Percentiles rank a stretch among this genome's conserved stretches.
Conservation (phyloP, 2,797 vertebrate species). For the Phrynocephalus vlangalii region DNA sequence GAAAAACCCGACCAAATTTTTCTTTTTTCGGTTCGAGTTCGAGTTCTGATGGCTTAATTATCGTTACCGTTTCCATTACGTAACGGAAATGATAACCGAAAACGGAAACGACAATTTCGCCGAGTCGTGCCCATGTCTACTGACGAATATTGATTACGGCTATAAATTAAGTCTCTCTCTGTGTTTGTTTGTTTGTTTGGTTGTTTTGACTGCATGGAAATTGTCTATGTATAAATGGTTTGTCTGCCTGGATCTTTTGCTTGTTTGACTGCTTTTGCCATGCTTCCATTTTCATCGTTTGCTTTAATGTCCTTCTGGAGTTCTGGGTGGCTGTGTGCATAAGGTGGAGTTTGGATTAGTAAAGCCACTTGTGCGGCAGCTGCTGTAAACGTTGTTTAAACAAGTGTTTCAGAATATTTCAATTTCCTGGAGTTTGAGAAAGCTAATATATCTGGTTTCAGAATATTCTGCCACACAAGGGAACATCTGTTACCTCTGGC, state of each 20-base stretch:
- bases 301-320: background rate
- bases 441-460: constrained; percentile 35
- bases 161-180: background rate
- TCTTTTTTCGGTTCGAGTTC: too few relatives aligned
- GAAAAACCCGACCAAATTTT: too few relatives aligned
- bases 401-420: constrained; percentile 45
- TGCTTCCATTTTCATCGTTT: background rate
- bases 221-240: background rate
- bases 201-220: background rate
- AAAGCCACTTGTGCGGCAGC: constrained; percentile 26
- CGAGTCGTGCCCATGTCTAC: too few relatives aligned
- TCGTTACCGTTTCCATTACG: too few relatives aligned
- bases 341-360: constrained; percentile 7
- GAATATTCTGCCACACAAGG: constrained; percentile 29
- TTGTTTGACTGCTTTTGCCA: background rate
- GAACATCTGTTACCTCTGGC: constrained; percentile 28
- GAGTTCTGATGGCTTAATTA: too few relatives aligned
- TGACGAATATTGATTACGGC: background rate
- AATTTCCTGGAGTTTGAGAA: constrained; percentile 44
- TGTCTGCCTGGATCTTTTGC: background rate
- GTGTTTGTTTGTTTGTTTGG: background rate
- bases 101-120: too few relatives aligned
- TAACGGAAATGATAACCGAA: too few relatives aligned
- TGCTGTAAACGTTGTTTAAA: constrained; percentile 37
- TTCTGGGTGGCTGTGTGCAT: background rate